Base-by-base conservation (phyloP, 2,797 vertebrate species). In the Syncerus caffer region DNA sequence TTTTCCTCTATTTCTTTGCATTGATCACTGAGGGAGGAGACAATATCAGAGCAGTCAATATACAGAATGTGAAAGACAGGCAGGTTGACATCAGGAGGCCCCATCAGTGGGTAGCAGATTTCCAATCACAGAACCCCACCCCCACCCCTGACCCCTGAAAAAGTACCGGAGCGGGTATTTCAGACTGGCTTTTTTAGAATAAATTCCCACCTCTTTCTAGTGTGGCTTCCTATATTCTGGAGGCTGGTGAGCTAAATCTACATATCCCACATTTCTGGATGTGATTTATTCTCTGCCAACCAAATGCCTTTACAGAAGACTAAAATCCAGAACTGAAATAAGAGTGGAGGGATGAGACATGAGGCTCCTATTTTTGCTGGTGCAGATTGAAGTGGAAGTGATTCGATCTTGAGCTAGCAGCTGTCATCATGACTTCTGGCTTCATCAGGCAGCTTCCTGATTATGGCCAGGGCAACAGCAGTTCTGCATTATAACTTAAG, bases 241-340 rank as follows among this genome's bases (percentile, higher is more conserved):
- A 82, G 15, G 3, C 74, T 42, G 34, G 31, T 19, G 86, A 96
- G 79, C 57, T 47, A 47, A n/a, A 89, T 45, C 78, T 57, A 11
- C 50, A 29, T 57, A 83, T 58, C 29, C 58, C 29, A 47, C 7
- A 16, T 90, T 92, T 94, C 17, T 78, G 34, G 25, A 38, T 31
- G 2, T 90, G 51, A 80, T 62, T 67, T 93, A 51, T n/a, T 16
- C 74, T 90, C 55, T 96, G 27, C 21, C 55, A 94, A 38, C 51
- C n/a, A 31, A 38, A 79, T 42, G 7, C 62, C 53, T 67, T 96
- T 51, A 85, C 19, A 21, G 60, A 84, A 96, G 51, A 64, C 31
- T 67, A 71, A 38, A 78, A n/a, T 60, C 38, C 3, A 64, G 51
- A 94, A 60, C 12, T 57, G 34, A 90, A 86, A 80, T 53, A 50